Percentiles rank a stretch among this genome's conserved stretches.
These are phyloP conservation scores for Chrysomela aeneicollis DNA, from an alignment of 2,888 invertebrate genomes.

Conservation along the genomic window DNA sequence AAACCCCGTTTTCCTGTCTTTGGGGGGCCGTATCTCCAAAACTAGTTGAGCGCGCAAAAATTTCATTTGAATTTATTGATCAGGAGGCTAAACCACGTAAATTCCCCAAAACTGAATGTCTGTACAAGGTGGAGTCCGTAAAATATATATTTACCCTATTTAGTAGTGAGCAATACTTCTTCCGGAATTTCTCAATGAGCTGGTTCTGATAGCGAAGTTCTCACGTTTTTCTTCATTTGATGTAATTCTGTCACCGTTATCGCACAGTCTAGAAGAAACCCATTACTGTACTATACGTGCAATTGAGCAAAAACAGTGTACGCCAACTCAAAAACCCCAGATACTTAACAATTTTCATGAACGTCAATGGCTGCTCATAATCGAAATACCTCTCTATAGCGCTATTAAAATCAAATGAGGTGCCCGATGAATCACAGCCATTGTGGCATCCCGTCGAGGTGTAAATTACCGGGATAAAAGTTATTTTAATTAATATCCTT, in stretches of 20 bases:
- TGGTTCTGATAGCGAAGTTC: too few species aligned
- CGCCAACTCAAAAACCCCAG: background rate
- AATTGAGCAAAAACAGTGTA: background rate
- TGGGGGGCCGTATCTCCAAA: too few species aligned
- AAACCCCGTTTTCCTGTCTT: too few species aligned
- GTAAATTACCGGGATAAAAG: constrained; percentile 45
- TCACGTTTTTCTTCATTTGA: background rate
- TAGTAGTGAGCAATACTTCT: too few species aligned
- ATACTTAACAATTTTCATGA: constrained; percentile 1
- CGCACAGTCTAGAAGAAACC: background rate
- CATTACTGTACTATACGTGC: background rate
- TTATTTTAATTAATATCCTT: constrained; percentile 46
- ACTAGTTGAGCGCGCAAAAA: too few species aligned
- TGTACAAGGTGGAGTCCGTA: too few species aligned
- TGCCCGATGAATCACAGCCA: constrained; percentile 46
- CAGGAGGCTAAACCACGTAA: too few species aligned
- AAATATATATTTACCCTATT: too few species aligned
- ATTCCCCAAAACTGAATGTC: too few species aligned
- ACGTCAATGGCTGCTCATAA: constrained; percentile 17
- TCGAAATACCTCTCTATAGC: constrained; percentile 6
- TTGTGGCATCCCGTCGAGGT: constrained; percentile 43
- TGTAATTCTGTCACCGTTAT: background rate
- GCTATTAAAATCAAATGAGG: constrained; percentile 48
- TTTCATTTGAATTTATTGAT: too few species aligned
- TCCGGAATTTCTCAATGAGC: too few species aligned